Percentiles rank a stretch among this genome's conserved stretches.
Evolutionary conservation across 1,140 invertebrate species (phyloP).

Genomic region (Drosophila mayri): DNA sequence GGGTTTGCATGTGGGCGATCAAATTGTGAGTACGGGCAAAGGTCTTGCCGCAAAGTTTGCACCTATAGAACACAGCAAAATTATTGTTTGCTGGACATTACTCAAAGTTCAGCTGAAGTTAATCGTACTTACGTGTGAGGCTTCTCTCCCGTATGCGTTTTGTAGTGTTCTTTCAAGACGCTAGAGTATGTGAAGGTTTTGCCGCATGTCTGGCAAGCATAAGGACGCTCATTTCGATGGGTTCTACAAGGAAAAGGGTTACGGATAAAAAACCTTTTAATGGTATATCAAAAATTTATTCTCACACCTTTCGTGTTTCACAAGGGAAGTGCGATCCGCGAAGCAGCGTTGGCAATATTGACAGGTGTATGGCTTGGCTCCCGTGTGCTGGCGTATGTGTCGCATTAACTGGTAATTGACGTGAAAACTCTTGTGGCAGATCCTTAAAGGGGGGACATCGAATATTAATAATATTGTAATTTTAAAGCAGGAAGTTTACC

Average conservation of each 20-base stretch:
- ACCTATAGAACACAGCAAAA: constrained; percentile 28
- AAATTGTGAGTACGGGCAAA: constrained; percentile 81
- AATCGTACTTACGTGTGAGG: constrained; percentile 56
- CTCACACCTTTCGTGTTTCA: constrained; percentile 86
- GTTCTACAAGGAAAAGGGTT: constrained; percentile 37
- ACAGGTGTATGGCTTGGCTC: constrained; percentile 88
- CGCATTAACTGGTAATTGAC: constrained; percentile 82
- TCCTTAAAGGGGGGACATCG: constrained; percentile 33
- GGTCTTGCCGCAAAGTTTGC: constrained; percentile 70
- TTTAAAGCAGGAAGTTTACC: background rate
- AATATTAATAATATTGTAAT: too few relatives aligned
- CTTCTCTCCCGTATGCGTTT: constrained; percentile 82
- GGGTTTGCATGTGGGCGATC: constrained; percentile 76
- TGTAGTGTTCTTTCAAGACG: constrained; percentile 87
- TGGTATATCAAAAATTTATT: background rate
- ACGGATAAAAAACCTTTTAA: background rate
- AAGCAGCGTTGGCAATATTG: constrained; percentile 89
- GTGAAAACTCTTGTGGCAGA: constrained; percentile 75
- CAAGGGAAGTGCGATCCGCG: constrained; percentile 87
- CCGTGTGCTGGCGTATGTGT: constrained; percentile 81
- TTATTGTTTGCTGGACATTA: background rate
- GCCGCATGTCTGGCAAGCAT: constrained; percentile 88
- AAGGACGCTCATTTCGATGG: constrained; percentile 92
- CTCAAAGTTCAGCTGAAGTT: background rate
- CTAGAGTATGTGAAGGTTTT: constrained; percentile 90